phyloP scores from a whole-genome alignment of 2,113 vertebrate species.

The Calyptomena viridis region DNA sequence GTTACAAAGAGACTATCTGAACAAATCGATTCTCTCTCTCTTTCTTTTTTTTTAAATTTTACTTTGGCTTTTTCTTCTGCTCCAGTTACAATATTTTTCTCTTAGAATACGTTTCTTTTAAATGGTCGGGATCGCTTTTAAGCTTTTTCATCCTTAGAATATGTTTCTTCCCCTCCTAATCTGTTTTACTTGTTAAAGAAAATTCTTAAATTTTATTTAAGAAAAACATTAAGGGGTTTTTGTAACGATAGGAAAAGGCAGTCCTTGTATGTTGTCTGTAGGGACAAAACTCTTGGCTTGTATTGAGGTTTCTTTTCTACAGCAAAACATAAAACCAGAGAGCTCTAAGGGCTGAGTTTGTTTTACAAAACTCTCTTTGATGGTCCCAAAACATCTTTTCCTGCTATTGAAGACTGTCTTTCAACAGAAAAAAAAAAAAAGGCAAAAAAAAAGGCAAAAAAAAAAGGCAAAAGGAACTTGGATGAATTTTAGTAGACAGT shows the following conservation, averaged over 20 bases:
- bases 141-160: not conserved
- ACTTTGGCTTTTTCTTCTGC: not conserved
- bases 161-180: not conserved
- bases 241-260: not conserved
- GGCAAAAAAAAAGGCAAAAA: not conserved
- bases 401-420: conserved; percentile 66
- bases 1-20: not conserved
- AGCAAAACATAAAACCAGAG: conserved; percentile 68
- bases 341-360: conserved; percentile 64
- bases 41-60: not conserved
- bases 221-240: not conserved
- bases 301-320: conserved; percentile 54
- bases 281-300: conserved; percentile 41
- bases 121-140: not conserved
- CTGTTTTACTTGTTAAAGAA: conserved; percentile 11
- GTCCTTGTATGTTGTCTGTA: not conserved
- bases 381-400: conserved; percentile 63
- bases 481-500: conserved; percentile 20
- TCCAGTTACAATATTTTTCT: not conserved
- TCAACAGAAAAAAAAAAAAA: not conserved
- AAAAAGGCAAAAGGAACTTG: not conserved
- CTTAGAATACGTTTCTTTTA: not conserved
- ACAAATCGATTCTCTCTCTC: not conserved
- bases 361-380: conserved; percentile 74
- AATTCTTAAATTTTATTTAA: not conserved